Evolutionary conservation across 2,888 invertebrate genomes (phyloP), one percentile per base, ranked within the genome.

Genomic region (Syrphus vitripennis): DNA sequence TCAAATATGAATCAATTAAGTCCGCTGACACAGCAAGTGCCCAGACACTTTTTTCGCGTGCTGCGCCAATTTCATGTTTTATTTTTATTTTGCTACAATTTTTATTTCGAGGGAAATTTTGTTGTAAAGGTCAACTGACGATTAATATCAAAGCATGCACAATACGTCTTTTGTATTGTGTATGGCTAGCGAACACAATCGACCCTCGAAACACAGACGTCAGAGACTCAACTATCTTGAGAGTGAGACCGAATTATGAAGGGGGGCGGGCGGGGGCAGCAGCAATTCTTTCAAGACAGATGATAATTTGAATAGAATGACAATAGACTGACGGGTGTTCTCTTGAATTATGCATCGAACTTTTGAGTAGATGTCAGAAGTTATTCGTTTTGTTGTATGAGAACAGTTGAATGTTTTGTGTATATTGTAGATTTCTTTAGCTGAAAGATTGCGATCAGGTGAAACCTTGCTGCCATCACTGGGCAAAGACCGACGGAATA

Each of bases 261-360:
- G 19, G 16, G 14, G 21, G 9, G 16, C 19, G 26, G 34, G 12
- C 2, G 29, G 5, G 55, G 55, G 29, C 14, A 6, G 29, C 61
- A 45, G 55, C 57, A 65, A 53, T 42, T 75, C 50, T 74, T 61
- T 53, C 61, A 77, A 69, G 76, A 69, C 86, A 82, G 86, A 86
- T 86, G 86, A 86, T 86, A 77, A 82, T 86, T 86, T 86, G 86
- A 86, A 86, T 82, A 82, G 86, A 86, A 86, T 82, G 86, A 86
- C 86, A 86, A 86, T 86, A 86, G 86, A 86, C 69, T 82, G 86
- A 78, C 86, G 86, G 86, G 86, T 82, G 82, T 86, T 86, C 82
- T 82, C 63, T 65, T 82, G 82, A 86, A 86, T 86, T 86, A 86
- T 86, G 86, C 86, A 86, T 86, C 82, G 82, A 77, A 82, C 69